Evolutionary conservation across 2,113 vertebrate genomes (phyloP).

Genomic region (Cnemophilus loriae): DNA sequence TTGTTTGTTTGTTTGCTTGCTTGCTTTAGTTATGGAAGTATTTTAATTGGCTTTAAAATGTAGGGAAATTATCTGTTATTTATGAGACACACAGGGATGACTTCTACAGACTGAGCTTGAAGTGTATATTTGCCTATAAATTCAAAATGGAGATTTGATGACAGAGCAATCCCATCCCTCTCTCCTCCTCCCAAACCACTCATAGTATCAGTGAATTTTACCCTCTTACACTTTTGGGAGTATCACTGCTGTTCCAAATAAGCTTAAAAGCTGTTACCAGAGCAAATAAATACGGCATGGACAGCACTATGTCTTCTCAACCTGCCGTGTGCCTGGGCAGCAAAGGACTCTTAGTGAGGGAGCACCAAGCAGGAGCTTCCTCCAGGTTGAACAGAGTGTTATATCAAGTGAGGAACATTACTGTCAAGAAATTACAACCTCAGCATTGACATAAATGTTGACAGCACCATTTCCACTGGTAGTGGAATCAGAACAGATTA

Average conservation of each 20-base stretch:
- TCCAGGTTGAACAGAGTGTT: conserved; percentile 47
- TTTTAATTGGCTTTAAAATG: neutral
- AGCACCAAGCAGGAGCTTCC: neutral
- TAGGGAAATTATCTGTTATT: neutral
- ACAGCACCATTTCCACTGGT: conserved; percentile 70
- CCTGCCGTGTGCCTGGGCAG: neutral
- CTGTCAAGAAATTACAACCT: conserved; percentile 73
- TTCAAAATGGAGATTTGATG: neutral
- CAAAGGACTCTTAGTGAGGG: neutral
- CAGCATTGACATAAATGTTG: conserved; percentile 73
- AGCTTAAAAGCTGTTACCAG: neutral
- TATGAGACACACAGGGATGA: neutral
- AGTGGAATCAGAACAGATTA: conserved; percentile 70
- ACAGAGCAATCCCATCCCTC: neutral
- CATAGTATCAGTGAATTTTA: neutral
- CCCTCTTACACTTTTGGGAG: rapidly evolving
- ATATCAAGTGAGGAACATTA: conserved; percentile 66
- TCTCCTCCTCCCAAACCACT: neutral
- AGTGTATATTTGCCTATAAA: neutral
- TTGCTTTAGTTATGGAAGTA: neutral
- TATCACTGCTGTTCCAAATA: neutral
- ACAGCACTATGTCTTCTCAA: neutral
- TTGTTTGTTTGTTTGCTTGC: no score
- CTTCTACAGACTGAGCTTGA: neutral
- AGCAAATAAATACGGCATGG: neutral